phyloP scores from a whole-genome alignment of 2,113 vertebrate species.

The Bujurquina vittata region DNA sequence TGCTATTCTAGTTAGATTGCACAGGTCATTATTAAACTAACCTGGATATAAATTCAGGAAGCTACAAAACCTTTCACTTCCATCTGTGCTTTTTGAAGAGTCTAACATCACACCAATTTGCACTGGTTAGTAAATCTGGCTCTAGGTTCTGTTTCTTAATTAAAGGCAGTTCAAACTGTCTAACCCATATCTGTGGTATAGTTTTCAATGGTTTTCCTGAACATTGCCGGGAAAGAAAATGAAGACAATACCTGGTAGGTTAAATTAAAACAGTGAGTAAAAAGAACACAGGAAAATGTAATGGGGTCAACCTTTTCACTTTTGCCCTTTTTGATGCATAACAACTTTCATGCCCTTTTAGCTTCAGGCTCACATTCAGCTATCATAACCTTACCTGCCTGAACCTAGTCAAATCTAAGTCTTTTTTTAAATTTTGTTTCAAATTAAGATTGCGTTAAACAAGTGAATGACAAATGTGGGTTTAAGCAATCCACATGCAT shows the following conservation, averaged over 20 bases:
- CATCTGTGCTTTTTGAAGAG: neutral
- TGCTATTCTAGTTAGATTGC: neutral
- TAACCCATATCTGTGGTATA: neutral
- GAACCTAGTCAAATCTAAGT: slow-evolving; percentile 3
- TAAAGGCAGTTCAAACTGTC: neutral
- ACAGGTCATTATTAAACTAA: neutral
- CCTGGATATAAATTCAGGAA: neutral
- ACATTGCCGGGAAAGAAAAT: neutral
- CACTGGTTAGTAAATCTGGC: neutral
- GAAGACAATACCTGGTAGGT: neutral
- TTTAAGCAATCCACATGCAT: slow-evolving; percentile 31
- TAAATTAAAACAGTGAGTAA: neutral
- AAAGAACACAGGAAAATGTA: neutral
- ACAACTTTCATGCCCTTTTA: neutral
- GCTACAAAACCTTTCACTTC: neutral
- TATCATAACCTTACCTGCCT: slow-evolving; percentile 7
- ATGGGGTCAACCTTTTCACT: neutral
- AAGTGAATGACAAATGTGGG: slow-evolving; percentile 32
- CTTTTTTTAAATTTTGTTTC: slow-evolving; percentile 23
- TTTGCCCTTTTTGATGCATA: neutral
- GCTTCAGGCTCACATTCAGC: neutral
- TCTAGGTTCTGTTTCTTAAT: neutral
- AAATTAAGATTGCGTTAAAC: slow-evolving; percentile 25
- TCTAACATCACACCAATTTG: neutral
- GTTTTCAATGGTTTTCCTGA: neutral